These are phyloP conservation scores for Drosophila kikkawai DNA, from an alignment of 1,140 invertebrate genomes.

Conservation along the genomic window DNA sequence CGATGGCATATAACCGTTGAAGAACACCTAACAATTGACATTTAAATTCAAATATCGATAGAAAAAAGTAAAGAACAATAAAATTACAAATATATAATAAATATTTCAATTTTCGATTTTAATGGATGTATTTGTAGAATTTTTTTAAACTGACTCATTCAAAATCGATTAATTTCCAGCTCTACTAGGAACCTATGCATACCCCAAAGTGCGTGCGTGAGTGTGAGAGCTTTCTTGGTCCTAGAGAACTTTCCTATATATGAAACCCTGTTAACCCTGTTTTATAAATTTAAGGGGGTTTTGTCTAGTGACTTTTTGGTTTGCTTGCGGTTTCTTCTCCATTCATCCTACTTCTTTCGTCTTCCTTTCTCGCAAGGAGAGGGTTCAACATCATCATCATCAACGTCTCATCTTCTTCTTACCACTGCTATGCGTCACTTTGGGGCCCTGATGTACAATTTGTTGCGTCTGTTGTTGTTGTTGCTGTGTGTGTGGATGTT, in stretches of 20 bases:
- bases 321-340: constrained; percentile 55
- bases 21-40: too few species aligned
- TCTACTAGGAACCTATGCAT: not conserved
- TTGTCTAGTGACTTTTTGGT: constrained; percentile 21
- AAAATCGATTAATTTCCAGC: too few species aligned
- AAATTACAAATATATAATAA: too few species aligned
- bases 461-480: constrained; percentile 49
- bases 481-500: constrained; percentile 49
- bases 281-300: not conserved
- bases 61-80: too few species aligned
- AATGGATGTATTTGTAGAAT: too few species aligned
- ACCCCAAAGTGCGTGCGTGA: constrained; percentile 50
- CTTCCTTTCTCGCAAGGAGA: constrained; percentile 11
- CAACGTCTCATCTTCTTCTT: constrained; percentile 48
- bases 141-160: too few species aligned
- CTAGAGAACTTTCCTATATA: not conserved
- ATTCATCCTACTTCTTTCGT: constrained; percentile 23
- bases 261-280: not conserved
- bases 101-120: too few species aligned
- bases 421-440: constrained; percentile 79
- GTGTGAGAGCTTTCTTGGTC: constrained; percentile 25
- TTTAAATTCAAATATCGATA: too few species aligned
- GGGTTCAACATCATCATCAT: constrained; percentile 20
- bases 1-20: too few species aligned
- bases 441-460: constrained; percentile 44